Conservation (phyloP, 2,888 invertebrate species). For the Philereme vetulata region DNA sequence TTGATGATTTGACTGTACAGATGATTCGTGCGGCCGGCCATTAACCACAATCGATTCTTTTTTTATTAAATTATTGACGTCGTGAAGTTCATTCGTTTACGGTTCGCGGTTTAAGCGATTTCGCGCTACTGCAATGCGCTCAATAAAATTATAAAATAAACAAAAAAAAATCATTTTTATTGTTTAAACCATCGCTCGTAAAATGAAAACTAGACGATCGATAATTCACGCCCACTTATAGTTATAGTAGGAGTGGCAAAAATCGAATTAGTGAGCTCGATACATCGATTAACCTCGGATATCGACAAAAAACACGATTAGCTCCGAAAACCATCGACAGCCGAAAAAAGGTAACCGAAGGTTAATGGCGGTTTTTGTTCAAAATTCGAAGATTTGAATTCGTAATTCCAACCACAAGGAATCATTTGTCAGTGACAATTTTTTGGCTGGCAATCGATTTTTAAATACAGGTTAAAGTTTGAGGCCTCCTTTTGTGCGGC, state of each 20-base stretch:
- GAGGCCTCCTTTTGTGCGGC: conserved; percentile 39
- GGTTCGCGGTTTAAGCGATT: conserved; percentile 49
- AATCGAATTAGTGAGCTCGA: conserved; percentile 79
- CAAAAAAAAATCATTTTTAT: not conserved
- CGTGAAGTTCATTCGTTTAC: conserved; percentile 47
- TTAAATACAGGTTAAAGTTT: conserved; percentile 79
- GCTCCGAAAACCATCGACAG: conserved; percentile 80
- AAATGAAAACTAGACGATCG: conserved; percentile 59
- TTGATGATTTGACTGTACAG: conserved; percentile 78
- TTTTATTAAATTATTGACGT: conserved; percentile 76
- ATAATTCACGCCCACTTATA: conserved; percentile 77
- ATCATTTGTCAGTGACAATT: conserved; percentile 84
- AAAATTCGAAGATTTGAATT: conserved; percentile 82
- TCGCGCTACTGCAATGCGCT: conserved; percentile 41
- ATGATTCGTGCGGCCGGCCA: conserved; percentile 71
- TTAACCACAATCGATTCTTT: conserved; percentile 81
- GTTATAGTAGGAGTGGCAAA: conserved; percentile 71
- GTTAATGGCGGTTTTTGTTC: conserved; percentile 83
- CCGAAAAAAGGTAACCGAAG: conserved; percentile 76
- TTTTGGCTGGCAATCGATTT: conserved; percentile 82
- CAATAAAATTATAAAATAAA: not conserved
- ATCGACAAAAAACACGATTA: conserved; percentile 82
- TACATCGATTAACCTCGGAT: conserved; percentile 78
- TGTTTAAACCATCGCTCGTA: conserved; percentile 37
- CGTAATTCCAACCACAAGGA: conserved; percentile 82